A percentile compares a stretch with the other conserved stretches of the same genome.
Conservation (phyloP, 2,113 vertebrate species). For the Stigmatopora argus region DNA sequence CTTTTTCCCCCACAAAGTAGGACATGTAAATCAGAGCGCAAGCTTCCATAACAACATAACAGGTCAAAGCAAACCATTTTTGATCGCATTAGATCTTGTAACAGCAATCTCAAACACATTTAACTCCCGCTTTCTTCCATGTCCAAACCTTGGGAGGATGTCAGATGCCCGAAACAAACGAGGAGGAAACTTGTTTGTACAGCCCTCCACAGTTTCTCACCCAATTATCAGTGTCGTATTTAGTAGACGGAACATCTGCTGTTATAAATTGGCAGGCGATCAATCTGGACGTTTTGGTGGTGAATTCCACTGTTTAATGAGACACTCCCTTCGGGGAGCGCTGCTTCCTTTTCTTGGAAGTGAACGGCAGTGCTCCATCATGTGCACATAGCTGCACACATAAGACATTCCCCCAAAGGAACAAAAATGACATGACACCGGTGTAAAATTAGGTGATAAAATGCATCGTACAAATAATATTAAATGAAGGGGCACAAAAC, state of each 20-base stretch:
- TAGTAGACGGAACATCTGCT: conserved; percentile 43
- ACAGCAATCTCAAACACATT: conserved; percentile 7
- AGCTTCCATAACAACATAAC: neutral
- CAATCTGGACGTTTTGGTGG: conserved; percentile 43
- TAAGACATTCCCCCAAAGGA: conserved; percentile 1
- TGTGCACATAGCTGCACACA: conserved; percentile 5
- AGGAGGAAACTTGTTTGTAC: conserved; percentile 22
- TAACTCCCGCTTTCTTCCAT: conserved; percentile 14
- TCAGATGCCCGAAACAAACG: conserved; percentile 26
- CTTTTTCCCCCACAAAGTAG: conserved; percentile 13
- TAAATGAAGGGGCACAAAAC: conserved; percentile 33
- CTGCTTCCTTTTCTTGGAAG: conserved; percentile 12
- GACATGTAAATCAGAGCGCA: conserved; percentile 2
- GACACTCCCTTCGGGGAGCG: conserved; percentile 25
- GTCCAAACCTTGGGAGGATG: conserved; percentile 9
- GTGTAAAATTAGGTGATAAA: neutral
- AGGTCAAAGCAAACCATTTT: conserved; percentile 1
- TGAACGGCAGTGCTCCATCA: conserved; percentile 5
- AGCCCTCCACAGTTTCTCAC: conserved; percentile 38
- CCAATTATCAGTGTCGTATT: conserved; percentile 46
- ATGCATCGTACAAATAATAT: conserved; percentile 10
- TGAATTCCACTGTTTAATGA: conserved; percentile 42
- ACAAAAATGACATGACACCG: neutral
- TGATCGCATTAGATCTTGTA: conserved; percentile 21
- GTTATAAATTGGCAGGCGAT: conserved; percentile 53